Conservation (phyloP, 2,888 invertebrate species). For the Lasioglossum zephyrum region DNA sequence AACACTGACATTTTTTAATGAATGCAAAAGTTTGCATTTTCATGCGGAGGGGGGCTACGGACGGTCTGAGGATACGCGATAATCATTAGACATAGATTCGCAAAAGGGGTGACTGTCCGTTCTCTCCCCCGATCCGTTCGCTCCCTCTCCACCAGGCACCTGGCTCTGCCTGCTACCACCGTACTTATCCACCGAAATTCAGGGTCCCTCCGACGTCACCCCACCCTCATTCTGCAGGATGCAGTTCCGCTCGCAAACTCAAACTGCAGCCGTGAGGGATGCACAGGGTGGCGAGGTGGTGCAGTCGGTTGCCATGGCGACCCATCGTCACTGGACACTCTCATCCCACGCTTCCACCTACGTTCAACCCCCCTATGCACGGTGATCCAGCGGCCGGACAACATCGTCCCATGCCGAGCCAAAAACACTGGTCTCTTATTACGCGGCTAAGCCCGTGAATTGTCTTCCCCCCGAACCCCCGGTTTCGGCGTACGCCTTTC, state of each 20-base stretch:
- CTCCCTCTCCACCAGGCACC: conserved; percentile 51
- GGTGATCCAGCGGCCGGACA: conserved; percentile 82
- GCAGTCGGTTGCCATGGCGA: conserved; percentile 83
- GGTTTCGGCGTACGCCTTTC: conserved; percentile 50
- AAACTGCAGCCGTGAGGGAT: conserved; percentile 82
- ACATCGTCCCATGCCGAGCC: conserved; percentile 79
- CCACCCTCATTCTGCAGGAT: conserved; percentile 68
- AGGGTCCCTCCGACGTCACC: conserved; percentile 72
- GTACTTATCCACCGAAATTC: conserved; percentile 81
- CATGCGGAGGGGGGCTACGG: conserved; percentile 43
- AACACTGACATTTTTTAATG: conserved; percentile 66
- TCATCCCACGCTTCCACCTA: conserved; percentile 70
- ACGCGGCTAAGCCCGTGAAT: conserved; percentile 80
- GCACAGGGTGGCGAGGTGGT: conserved; percentile 79
- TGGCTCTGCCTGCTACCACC: conserved; percentile 48
- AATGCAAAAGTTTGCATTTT: conserved; percentile 61
- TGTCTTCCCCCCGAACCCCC: conserved; percentile 74
- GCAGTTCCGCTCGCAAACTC: conserved; percentile 79
- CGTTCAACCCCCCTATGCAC: conserved; percentile 73
- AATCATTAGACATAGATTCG: conserved; percentile 80
- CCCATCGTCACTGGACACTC: conserved; percentile 83
- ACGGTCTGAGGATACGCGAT: conserved; percentile 68
- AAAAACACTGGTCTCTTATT: conserved; percentile 83
- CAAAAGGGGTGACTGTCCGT: conserved; percentile 76
- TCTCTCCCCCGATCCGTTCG: conserved; percentile 46